Conservation (phyloP, 2,888 invertebrate genomes). For the Cheilosia variabilis region DNA sequence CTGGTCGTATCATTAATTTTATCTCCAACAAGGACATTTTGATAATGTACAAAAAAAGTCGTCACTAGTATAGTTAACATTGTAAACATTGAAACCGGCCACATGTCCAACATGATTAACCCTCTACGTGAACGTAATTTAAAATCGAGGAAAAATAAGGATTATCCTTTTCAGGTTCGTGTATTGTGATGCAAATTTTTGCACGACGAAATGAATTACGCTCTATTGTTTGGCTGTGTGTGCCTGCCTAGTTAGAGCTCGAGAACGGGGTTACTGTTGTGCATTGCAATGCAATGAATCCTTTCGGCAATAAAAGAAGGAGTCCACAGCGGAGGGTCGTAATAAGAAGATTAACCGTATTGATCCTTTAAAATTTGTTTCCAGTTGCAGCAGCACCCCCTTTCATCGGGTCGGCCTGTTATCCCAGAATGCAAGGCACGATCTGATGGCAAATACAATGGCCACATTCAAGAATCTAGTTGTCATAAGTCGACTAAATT, state of each 20-base stretch:
- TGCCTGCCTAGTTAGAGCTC: slow-evolving; percentile 3
- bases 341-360: slow-evolving; percentile 48
- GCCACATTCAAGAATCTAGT: too few species aligned
- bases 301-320: not conserved
- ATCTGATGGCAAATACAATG: not conserved
- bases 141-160: slow-evolving; percentile 14
- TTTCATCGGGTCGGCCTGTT: slow-evolving; percentile 13
- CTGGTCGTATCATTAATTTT: slow-evolving; percentile 25
- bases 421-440: not conserved
- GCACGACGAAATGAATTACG: slow-evolving; percentile 23
- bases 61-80: slow-evolving; percentile 4
- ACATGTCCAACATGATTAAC: slow-evolving; percentile 54
- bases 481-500: too few species aligned
- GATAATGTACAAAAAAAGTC: slow-evolving; percentile 6
- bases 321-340: not conserved
- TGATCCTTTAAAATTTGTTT: slow-evolving; percentile 38
- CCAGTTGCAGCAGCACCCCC: slow-evolving; percentile 5
- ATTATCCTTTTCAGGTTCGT: slow-evolving; percentile 35
- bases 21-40: slow-evolving; percentile 30
- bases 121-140: slow-evolving; percentile 35
- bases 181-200: slow-evolving; percentile 54
- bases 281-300: slow-evolving; percentile 2
- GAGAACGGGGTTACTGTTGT: not conserved
- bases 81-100: slow-evolving; percentile 28
- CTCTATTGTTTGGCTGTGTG: not conserved